These are phyloP conservation scores for Sesia bembeciformis DNA, from an alignment of 2,888 invertebrate genomes.

Conservation along the genomic window DNA sequence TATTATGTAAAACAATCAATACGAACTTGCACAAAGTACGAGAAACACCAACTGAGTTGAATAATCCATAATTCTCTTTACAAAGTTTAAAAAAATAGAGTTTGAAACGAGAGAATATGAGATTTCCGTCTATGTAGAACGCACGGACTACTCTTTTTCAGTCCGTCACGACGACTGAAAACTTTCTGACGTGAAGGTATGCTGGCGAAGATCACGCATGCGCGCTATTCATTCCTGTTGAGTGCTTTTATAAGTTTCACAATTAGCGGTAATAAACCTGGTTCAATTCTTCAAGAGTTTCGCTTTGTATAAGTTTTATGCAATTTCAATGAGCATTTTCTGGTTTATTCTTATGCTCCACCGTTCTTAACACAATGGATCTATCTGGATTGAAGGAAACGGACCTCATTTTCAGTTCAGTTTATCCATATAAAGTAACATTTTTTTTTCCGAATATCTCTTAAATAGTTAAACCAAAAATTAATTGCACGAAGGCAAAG, in stretches of 20 bases:
- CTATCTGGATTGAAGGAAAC: background rate
- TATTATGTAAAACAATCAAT: conserved; percentile 23
- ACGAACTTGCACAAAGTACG: conserved; percentile 54
- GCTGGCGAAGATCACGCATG: conserved; percentile 27
- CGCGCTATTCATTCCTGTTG: conserved; percentile 30
- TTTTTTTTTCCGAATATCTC: too few species aligned
- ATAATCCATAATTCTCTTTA: conserved; percentile 36
- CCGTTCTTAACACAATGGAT: background rate
- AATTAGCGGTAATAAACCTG: conserved; percentile 6
- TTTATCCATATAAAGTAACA: too few species aligned
- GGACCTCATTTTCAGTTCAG: too few species aligned
- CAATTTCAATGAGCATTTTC: background rate
- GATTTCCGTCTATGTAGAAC: background rate
- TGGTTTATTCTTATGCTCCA: background rate
- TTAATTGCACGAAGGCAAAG: too few species aligned
- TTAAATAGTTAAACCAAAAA: too few species aligned
- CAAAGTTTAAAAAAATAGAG: background rate
- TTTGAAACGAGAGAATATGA: background rate
- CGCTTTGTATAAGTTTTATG: conserved; percentile 1
- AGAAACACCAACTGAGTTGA: conserved; percentile 44
- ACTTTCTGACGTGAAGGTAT: conserved; percentile 18
- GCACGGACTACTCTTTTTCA: background rate
- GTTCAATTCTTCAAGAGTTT: conserved; percentile 1
- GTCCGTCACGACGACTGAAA: conserved; percentile 25
- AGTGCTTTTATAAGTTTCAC: conserved; percentile 18